phyloP scores from a whole-genome alignment of 2,113 vertebrate genomes.

The Guaruba guarouba region DNA sequence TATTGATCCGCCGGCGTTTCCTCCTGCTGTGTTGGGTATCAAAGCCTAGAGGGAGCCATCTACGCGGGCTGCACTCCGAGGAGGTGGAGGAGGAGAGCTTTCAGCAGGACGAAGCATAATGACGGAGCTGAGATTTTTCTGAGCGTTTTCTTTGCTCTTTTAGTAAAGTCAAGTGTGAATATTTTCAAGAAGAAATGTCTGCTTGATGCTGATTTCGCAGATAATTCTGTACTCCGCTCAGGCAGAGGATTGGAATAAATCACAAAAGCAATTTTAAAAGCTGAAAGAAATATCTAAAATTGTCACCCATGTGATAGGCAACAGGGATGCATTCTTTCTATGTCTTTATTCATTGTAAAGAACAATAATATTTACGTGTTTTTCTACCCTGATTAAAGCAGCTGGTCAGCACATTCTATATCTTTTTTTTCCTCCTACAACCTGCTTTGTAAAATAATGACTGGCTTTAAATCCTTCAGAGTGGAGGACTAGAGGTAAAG shows the following conservation, averaged over 20 bases:
- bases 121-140: neutral
- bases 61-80: neutral
- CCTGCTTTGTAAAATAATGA: conserved; percentile 30
- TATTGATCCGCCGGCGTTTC: neutral
- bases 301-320: neutral
- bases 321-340: neutral
- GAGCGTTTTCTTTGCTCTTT: neutral
- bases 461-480: conserved; percentile 59
- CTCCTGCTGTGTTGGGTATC: conserved; percentile 56
- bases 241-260: neutral
- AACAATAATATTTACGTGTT: neutral
- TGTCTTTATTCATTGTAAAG: neutral
- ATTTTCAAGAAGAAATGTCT: neutral
- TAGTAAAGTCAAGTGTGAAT: neutral
- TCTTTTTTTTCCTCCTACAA: neutral
- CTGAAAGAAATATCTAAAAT: neutral
- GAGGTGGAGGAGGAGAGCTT: neutral
- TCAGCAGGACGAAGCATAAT: neutral
- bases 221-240: neutral
- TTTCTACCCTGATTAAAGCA: neutral
- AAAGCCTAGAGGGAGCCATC: conserved; percentile 77
- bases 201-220: neutral
- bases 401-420: neutral
- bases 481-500: neutral
- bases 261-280: neutral